Evolutionary conservation across 2,888 invertebrate genomes (phyloP).

Genomic region (Tetranychus truncatus): DNA sequence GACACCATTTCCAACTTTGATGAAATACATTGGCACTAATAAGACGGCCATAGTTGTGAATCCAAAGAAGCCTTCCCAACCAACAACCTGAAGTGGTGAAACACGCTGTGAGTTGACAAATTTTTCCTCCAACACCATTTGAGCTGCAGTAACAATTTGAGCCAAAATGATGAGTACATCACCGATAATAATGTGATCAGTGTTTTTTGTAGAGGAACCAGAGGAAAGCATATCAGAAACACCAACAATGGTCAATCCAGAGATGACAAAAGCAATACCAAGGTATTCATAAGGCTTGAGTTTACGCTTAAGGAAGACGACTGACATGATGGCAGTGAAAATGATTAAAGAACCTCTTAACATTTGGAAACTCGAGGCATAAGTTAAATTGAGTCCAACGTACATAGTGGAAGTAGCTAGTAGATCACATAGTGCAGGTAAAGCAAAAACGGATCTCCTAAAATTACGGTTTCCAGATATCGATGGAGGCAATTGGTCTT

Average conservation of each 20-base stretch:
- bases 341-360: conserved; percentile 63
- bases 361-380: conserved; percentile 89
- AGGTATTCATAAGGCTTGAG: conserved; percentile 51
- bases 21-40: conserved; percentile 60
- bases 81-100: conserved; percentile 67
- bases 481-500: conserved; percentile 34
- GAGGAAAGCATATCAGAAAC: conserved; percentile 45
- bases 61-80: conserved; percentile 74
- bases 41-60: conserved; percentile 43
- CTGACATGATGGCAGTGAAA: conserved; percentile 71
- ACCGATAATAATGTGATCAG: conserved; percentile 55
- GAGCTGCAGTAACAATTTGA: conserved; percentile 60
- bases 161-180: conserved; percentile 43
- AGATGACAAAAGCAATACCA: conserved; percentile 52
- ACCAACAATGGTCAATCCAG: conserved; percentile 54
- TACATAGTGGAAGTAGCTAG: conserved; percentile 74
- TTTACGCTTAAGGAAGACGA: conserved; percentile 51
- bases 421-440: conserved; percentile 76
- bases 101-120: conserved; percentile 40
- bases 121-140: conserved; percentile 90
- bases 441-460: conserved; percentile 48
- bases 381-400: conserved; percentile 71
- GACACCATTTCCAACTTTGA: conserved; percentile 27
- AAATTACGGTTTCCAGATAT: conserved; percentile 44
- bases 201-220: conserved; percentile 14